Evolutionary conservation across 2,888 invertebrate genomes (phyloP).

Genomic region (Drosophila putrida): DNA sequence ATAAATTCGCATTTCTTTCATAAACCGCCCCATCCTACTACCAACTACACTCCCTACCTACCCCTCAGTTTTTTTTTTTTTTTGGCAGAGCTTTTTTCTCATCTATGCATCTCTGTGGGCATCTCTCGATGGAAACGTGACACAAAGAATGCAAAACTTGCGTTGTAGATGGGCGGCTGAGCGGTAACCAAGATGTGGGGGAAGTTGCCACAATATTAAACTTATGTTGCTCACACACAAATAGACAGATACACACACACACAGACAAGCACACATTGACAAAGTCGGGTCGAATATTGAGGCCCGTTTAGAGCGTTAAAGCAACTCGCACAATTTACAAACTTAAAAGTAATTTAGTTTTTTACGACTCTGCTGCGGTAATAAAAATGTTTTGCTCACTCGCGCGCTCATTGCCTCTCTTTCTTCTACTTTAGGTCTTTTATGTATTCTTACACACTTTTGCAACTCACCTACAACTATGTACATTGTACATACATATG

Average conservation of each 20-base stretch:
- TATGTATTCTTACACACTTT: conserved; percentile 36
- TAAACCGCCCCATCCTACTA: neutral
- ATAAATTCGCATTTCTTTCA: conserved; percentile 71
- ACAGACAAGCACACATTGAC: conserved; percentile 2
- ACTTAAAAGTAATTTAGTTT: conserved; percentile 83
- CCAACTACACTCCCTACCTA: neutral
- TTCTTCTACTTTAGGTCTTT: conserved; percentile 8
- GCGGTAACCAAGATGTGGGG: neutral
- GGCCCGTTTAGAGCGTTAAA: conserved; percentile 60
- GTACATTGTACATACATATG: conserved; percentile 8
- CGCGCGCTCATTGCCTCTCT: conserved; percentile 35
- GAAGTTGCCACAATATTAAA: conserved; percentile 61
- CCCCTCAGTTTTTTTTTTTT: neutral
- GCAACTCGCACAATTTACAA: conserved; percentile 77
- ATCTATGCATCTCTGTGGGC: conserved; percentile 39
- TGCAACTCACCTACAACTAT: conserved; percentile 56
- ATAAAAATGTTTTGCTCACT: conserved; percentile 73
- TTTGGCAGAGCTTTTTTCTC: conserved; percentile 49
- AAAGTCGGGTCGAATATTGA: conserved; percentile 29
- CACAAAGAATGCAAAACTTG: conserved; percentile 80
- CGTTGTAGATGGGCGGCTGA: conserved; percentile 12
- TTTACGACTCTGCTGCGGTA: conserved; percentile 82
- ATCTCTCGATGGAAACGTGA: conserved; percentile 69
- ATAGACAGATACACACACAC: conserved; percentile 12
- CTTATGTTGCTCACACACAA: conserved; percentile 51